phyloP scores from a whole-genome alignment of 2,113 vertebrate genomes.

The Tenebrosternarchus preto region DNA sequence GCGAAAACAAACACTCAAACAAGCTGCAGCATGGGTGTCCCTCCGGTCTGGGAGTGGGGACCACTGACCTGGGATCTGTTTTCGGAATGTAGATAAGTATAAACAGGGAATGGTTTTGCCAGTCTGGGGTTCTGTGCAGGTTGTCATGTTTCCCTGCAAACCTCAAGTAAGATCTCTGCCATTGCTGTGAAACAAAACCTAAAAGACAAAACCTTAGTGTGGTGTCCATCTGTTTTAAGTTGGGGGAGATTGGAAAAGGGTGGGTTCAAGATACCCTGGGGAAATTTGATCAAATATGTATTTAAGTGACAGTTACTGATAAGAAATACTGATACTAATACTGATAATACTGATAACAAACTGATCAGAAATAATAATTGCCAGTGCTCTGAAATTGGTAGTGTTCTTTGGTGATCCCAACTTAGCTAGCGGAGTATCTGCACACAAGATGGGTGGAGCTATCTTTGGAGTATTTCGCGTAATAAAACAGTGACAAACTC shows the following conservation, averaged over 20 bases:
- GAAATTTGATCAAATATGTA: not conserved
- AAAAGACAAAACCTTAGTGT: not conserved
- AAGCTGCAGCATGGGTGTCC: slow-evolving; percentile 29
- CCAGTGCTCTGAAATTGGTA: not conserved
- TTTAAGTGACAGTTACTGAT: not conserved
- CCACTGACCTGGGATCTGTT: slow-evolving; percentile 4
- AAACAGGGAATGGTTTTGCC: slow-evolving; percentile 31
- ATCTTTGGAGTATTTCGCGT: not conserved
- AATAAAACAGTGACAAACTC: not conserved
- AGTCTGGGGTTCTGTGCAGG: not conserved
- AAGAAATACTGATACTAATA: not conserved
- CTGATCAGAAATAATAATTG: not conserved
- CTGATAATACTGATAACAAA: not conserved
- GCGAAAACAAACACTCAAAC: slow-evolving; percentile 36
- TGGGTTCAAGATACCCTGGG: not conserved
- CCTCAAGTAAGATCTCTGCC: not conserved
- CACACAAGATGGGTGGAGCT: not conserved
- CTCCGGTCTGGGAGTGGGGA: slow-evolving; percentile 8
- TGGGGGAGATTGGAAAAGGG: not conserved
- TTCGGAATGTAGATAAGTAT: slow-evolving; percentile 10
- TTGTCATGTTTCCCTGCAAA: not conserved
- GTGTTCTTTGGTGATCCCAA: not conserved
- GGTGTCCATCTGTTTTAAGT: not conserved
- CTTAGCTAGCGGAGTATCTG: not conserved
- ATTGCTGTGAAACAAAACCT: not conserved